These are phyloP conservation scores for Falcaria lacertinaria DNA, from an alignment of 2,888 invertebrate genomes.

Conservation along the genomic window DNA sequence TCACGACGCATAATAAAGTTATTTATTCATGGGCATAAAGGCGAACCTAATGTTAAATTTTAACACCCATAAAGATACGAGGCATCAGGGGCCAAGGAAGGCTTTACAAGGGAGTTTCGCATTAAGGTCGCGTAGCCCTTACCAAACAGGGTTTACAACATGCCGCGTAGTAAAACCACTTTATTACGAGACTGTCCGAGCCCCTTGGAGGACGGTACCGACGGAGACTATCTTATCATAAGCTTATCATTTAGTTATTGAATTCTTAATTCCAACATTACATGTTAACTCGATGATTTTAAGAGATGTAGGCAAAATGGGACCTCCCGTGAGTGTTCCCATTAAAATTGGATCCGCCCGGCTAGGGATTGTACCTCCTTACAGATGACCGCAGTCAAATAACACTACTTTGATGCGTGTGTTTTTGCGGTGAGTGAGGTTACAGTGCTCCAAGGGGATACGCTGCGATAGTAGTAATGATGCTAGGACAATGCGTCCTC, in stretches of 20 bases:
- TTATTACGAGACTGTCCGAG: constrained; percentile 2
- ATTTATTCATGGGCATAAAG: constrained; percentile 10
- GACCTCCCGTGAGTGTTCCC: no score
- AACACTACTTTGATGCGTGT: no score
- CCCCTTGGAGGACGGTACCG: background rate
- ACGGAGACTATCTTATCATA: background rate
- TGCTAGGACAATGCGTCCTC: no score
- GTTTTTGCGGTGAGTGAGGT: no score
- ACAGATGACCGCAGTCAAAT: no score
- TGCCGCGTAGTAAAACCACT: constrained; percentile 7
- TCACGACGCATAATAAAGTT: constrained; percentile 1
- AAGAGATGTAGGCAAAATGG: no score
- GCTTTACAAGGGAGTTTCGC: constrained; percentile 18
- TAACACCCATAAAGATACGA: constrained; percentile 28
- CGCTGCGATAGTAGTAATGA: no score
- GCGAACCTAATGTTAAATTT: constrained; percentile 26
- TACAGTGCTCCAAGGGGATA: no score
- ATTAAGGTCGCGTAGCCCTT: constrained; percentile 21
- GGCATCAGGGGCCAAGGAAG: constrained; percentile 16
- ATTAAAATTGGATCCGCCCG: no score
- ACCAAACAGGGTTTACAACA: constrained; percentile 14
- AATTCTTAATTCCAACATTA: no score
- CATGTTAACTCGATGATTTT: no score
- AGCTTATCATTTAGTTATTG: background rate
- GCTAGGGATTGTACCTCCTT: no score